Percentiles rank a stretch among this genome's conserved stretches.
These are phyloP conservation scores for Julus scanicus DNA, from an alignment of 2,888 invertebrate genomes.

Conservation along the genomic window DNA sequence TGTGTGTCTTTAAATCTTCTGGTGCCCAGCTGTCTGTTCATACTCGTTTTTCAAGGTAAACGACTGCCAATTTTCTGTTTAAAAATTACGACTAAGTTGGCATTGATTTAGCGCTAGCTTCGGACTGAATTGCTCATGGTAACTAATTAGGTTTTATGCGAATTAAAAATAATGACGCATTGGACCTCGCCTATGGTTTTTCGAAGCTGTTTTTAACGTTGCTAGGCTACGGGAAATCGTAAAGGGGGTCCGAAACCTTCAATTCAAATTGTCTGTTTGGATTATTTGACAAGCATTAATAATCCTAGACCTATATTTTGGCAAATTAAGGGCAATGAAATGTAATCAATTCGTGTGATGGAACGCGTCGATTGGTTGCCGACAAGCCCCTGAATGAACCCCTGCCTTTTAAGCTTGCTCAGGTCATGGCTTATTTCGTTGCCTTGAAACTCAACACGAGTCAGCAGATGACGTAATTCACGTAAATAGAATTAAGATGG, in stretches of 20 bases:
- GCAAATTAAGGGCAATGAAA: conserved; percentile 9
- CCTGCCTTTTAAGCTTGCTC: background rate
- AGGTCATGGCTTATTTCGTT: conserved; percentile 11
- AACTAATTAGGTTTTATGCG: background rate
- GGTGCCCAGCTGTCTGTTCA: conserved; percentile 35
- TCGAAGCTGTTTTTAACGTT: background rate
- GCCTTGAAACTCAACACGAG: background rate
- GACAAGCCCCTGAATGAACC: background rate
- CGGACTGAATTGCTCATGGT: background rate
- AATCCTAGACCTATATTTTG: conserved; percentile 30
- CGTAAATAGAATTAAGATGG: background rate
- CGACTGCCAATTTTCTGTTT: conserved; percentile 1
- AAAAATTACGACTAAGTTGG: background rate
- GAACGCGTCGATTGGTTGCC: conserved; percentile 2
- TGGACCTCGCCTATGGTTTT: background rate
- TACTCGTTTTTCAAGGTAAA: conserved; percentile 28
- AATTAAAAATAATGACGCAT: background rate
- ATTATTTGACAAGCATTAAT: conserved; percentile 8
- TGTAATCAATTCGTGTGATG: background rate
- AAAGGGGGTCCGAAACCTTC: background rate
- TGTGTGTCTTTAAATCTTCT: conserved; percentile 14
- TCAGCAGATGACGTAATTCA: background rate
- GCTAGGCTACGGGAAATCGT: conserved; percentile 26
- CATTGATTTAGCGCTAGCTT: background rate
- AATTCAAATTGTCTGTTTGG: background rate